Conservation (phyloP, 2,113 vertebrate genomes). For the Crotalus horridus region DNA sequence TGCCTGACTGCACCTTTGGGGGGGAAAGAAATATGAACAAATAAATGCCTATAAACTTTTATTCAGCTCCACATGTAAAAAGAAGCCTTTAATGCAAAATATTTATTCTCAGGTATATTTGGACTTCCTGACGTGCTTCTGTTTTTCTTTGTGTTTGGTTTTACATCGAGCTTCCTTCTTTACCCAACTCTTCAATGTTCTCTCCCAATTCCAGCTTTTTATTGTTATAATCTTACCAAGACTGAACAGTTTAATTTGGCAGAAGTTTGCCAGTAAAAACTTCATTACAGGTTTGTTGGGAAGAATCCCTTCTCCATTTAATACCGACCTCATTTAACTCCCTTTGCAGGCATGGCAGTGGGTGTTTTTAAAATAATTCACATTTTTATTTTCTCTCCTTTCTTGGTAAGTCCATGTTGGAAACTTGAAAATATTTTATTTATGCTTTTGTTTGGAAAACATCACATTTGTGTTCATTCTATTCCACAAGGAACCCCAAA, state of each 20-base stretch:
- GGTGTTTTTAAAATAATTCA: slow-evolving; percentile 32
- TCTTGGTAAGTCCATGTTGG: slow-evolving; percentile 3
- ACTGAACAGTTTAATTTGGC: slow-evolving; percentile 23
- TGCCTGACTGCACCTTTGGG: slow-evolving; percentile 38
- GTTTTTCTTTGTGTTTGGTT: slow-evolving; percentile 3
- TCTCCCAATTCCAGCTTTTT: background rate
- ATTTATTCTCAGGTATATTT: slow-evolving; percentile 24
- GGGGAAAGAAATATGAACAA: slow-evolving; percentile 45
- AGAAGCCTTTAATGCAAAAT: slow-evolving; percentile 39
- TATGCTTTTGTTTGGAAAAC: slow-evolving; percentile 27
- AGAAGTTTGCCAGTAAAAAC: slow-evolving; percentile 30
- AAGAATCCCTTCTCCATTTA: slow-evolving; percentile 37
- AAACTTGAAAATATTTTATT: slow-evolving; percentile 1
- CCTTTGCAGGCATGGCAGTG: slow-evolving; percentile 41
- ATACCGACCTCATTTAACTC: slow-evolving; percentile 30
- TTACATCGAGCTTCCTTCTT: slow-evolving; percentile 7
- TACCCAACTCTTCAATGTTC: slow-evolving; percentile 30
- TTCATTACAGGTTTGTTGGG: slow-evolving; percentile 17
- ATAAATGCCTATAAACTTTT: slow-evolving; percentile 34
- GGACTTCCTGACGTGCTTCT: background rate
- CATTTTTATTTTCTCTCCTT: slow-evolving; percentile 25
- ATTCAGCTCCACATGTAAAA: slow-evolving; percentile 29
- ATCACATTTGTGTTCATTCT: background rate
- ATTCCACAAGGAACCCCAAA: background rate
- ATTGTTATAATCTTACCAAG: slow-evolving; percentile 34